Conservation (phyloP, 2,113 vertebrate species). For the Microtus ochrogaster region DNA sequence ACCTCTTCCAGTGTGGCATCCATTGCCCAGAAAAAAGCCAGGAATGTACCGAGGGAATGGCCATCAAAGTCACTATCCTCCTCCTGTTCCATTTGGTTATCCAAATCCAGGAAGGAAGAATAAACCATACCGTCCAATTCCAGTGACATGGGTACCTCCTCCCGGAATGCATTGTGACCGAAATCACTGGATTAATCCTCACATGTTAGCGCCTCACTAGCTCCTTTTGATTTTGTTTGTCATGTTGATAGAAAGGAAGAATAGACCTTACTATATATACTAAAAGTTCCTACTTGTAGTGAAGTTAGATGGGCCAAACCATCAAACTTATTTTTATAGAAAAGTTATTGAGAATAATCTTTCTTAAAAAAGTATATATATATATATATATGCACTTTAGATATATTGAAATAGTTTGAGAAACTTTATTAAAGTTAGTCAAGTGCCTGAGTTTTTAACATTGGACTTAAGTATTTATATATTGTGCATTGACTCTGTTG, state of each 20-base stretch:
- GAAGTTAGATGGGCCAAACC: slow-evolving; percentile 78
- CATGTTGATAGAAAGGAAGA: slow-evolving; percentile 66
- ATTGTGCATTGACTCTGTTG: slow-evolving; percentile 81
- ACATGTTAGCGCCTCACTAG: slow-evolving; percentile 80
- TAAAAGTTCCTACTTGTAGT: slow-evolving; percentile 76
- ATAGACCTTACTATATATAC: slow-evolving; percentile 41
- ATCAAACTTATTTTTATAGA: slow-evolving; percentile 83
- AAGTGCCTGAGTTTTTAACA: slow-evolving; percentile 84
- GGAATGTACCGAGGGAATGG: slow-evolving; percentile 72
- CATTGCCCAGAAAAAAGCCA: slow-evolving; percentile 70
- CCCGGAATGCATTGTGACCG: slow-evolving; percentile 80
- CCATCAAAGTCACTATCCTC: slow-evolving; percentile 70
- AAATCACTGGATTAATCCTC: slow-evolving; percentile 82
- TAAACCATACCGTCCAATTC: slow-evolving; percentile 79
- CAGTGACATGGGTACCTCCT: slow-evolving; percentile 81
- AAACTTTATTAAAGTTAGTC: slow-evolving; percentile 82
- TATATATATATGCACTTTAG: slow-evolving; percentile 80
- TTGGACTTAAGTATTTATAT: slow-evolving; percentile 83
- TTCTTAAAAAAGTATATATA: slow-evolving; percentile 74
- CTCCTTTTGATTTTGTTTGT: slow-evolving; percentile 70
- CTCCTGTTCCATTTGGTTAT: slow-evolving; percentile 81
- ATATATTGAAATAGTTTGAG: slow-evolving; percentile 81
- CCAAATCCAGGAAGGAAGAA: slow-evolving; percentile 82
- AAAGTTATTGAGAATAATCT: slow-evolving; percentile 81
- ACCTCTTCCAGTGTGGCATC: slow-evolving; percentile 75